Evolutionary conservation across 2,888 invertebrate species (phyloP).

Genomic region (Acrocyrtus sp.): DNA sequence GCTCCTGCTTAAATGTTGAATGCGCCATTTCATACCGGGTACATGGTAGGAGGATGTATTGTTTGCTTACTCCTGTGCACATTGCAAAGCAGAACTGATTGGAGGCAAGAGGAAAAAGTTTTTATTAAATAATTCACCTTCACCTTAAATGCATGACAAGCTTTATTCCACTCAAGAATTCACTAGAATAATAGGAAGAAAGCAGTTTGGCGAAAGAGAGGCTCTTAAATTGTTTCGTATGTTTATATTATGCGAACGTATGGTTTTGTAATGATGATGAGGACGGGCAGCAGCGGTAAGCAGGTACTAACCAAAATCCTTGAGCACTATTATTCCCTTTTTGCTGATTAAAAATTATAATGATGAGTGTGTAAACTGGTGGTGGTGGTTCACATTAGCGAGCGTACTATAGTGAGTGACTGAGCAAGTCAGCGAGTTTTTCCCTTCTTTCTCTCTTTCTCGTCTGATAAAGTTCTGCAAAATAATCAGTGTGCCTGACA

Average conservation of each 20-base stretch:
- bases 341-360: slow-evolving; percentile 52
- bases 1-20: slow-evolving; percentile 27
- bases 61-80: background rate
- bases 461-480: slow-evolving; percentile 17
- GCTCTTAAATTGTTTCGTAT: too few relatives aligned
- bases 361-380: slow-evolving; percentile 47
- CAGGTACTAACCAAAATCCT: slow-evolving; percentile 11
- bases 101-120: background rate
- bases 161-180: too few relatives aligned
- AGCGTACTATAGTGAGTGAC: slow-evolving; percentile 16
- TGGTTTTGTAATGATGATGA: background rate
- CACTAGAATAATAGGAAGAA: too few relatives aligned
- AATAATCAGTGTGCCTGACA: slow-evolving; percentile 45
- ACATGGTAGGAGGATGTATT: background rate
- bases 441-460: slow-evolving; percentile 6
- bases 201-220: too few relatives aligned
- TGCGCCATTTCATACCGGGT: slow-evolving; percentile 37
- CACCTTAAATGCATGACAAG: too few relatives aligned
- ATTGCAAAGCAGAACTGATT: background rate
- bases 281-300: background rate
- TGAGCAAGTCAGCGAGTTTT: slow-evolving; percentile 33
- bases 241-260: too few relatives aligned
- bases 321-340: slow-evolving; percentile 29
- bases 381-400: slow-evolving; percentile 39
- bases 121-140: background rate